Percentiles rank a stretch among this genome's conserved stretches.
Evolutionary conservation across 1,140 invertebrate species (phyloP).

Genomic region (Trichoplusia ni): DNA sequence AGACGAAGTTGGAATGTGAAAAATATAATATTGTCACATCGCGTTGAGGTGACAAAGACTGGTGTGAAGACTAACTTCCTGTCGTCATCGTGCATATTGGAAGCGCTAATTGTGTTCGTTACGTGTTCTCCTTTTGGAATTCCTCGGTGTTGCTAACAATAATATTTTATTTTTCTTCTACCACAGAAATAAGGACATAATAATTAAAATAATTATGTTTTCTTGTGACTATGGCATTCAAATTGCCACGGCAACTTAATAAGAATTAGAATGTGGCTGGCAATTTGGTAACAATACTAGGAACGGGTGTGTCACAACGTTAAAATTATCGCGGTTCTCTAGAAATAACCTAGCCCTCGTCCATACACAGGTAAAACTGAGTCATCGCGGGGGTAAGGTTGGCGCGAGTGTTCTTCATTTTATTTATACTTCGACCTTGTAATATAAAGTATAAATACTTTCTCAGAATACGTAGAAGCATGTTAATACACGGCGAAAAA

Average conservation of each 20-base stretch:
- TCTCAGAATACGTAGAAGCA: slow-evolving; percentile 27
- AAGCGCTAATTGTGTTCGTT: slow-evolving; percentile 12
- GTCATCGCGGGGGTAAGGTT: slow-evolving; percentile 52
- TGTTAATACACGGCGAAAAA: slow-evolving; percentile 5
- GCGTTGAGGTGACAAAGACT: slow-evolving; percentile 12
- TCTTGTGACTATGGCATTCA: too few species aligned
- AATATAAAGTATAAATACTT: slow-evolving; percentile 40
- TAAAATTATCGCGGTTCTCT: slow-evolving; percentile 42
- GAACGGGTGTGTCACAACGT: slow-evolving; percentile 42
- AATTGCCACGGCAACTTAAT: too few species aligned
- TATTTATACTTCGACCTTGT: slow-evolving; percentile 57
- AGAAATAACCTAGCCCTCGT: slow-evolving; percentile 40
- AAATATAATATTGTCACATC: slow-evolving; percentile 11
- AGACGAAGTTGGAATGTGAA: slow-evolving; percentile 8
- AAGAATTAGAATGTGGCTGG: neutral
- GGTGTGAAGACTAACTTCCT: slow-evolving; percentile 24
- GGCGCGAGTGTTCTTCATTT: slow-evolving; percentile 44
- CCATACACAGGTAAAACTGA: slow-evolving; percentile 48
- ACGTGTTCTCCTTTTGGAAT: slow-evolving; percentile 12
- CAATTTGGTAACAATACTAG: slow-evolving; percentile 23
- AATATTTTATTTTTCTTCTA: neutral
- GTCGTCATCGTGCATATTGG: neutral
- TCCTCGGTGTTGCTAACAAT: slow-evolving; percentile 10
- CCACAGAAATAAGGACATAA: too few species aligned
- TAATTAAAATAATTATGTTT: too few species aligned